Conservation (phyloP, 2,113 vertebrate genomes). For the Lasiurus borealis region DNA sequence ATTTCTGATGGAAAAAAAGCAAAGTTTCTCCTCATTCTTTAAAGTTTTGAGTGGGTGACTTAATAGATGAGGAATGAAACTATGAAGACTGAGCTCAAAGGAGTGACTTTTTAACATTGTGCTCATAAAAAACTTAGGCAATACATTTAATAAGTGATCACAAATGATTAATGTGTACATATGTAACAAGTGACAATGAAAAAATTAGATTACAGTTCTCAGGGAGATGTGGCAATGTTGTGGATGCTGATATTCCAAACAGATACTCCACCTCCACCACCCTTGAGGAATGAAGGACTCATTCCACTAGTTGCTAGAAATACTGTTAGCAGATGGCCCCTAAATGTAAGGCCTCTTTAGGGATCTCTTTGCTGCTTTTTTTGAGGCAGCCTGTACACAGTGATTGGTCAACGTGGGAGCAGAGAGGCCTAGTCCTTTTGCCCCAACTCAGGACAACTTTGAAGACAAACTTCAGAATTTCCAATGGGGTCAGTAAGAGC, state of each 20-base stretch:
- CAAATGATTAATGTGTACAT: background rate
- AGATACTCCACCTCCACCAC: background rate
- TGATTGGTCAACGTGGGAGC: background rate
- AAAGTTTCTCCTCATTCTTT: background rate
- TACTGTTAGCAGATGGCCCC: background rate
- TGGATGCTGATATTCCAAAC: background rate
- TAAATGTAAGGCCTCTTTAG: background rate
- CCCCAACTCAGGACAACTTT: background rate
- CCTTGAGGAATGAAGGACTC: background rate
- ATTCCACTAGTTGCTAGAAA: background rate
- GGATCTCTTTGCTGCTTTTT: background rate
- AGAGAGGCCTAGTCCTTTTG: background rate
- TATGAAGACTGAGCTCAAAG: background rate
- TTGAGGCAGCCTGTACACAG: background rate
- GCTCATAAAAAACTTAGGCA: background rate
- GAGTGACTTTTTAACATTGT: background rate
- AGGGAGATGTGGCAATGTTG: background rate
- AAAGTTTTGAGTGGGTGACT: conserved; percentile 11
- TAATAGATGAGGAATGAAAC: background rate
- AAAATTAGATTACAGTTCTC: background rate
- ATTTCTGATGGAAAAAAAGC: background rate
- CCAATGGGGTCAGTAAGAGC: background rate
- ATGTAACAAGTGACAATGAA: background rate
- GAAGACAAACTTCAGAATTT: background rate
- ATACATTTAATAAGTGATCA: background rate